Evolutionary conservation across 2,888 invertebrate species (phyloP), one percentile per base, ranked within the genome.

Genomic region (Cataglyphis livida): DNA sequence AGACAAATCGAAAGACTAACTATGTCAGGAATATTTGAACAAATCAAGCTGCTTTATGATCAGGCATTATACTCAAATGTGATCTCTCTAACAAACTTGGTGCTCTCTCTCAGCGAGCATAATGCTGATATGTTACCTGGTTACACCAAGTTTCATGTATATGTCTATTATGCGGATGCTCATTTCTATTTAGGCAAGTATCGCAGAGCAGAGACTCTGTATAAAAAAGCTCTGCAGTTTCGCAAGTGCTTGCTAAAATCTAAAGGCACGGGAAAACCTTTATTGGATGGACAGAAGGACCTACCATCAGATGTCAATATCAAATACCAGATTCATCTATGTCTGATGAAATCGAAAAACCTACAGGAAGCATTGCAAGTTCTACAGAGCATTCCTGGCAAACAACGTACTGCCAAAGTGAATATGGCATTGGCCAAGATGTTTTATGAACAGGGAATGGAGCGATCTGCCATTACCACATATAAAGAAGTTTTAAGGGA

Each of bases 401-500:
- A 97, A 91, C 96, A 96, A 76, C 95, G 98, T 81, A 96, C 96
- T 32, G 95, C 97, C 0, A 97, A 97, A 93, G 91, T 94, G 4
- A 97, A 98, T 92, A 96, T 98, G 96, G 96, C 97, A 15, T 93
- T 98, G 75, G 98, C 97, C 6, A 96, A 96, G 92, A 95, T 98
- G 88, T 97, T 97, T 89, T 96, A 96, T 89, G 96, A 96, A 85
- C 95, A 95, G 81, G 97, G 97, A 15, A 96, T 96, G 95, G 97
- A 97, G 89, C 94, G 97, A 73, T 96, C 97, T 21, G 97, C 97
- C 0, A 96, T 97, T 71, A 95, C 96, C 1, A 96, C 97, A 44
- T 98, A 97, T 93, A 98, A 97, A 93, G 98, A 98, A 95, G 97
- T 98, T 12, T 93, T 98, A 68, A 95, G 96, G 87, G 97, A 97